Evolutionary conservation across 2,888 invertebrate genomes (phyloP), one percentile per base, ranked within the genome.

Genomic region (Eupeodes luniger): DNA sequence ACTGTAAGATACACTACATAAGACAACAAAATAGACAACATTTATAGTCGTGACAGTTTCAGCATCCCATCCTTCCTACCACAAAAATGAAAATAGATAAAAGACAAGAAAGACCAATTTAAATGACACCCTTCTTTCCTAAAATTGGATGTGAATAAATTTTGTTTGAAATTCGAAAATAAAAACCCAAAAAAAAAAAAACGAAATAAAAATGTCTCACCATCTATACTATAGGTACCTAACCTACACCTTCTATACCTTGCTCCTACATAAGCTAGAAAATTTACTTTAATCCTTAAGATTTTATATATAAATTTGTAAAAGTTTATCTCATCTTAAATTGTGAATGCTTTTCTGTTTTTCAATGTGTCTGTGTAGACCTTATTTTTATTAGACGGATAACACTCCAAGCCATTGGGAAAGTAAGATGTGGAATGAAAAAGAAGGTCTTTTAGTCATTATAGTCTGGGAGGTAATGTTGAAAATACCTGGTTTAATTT

Each of bases 271-370:
- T 19, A 66, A 62, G 40, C 61, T 47, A 47, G 44, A 47, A 16
- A 6, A 47, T 57, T 9, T 47, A 27, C 47, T 47, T 47, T 47
- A 66, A 44, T 27, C 47, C 40, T 27, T 27, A 66, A 66, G 47
- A 66, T 66, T 47, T 47, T 27, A 66, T 66, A 47, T 66, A 66
- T 49, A 66, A 66, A 66, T 66, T 66, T 66, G 66, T 66, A 47
- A 66, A 47, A 66, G 47, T 47, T 47, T 66, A 66, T 66, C 19
- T 66, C 66, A 49, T 66, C 27, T 66, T 27, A 66, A 9, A 66
- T 27, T 66, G 27, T 66, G 27, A 14, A 49, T 44, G 27, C 12
- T 47, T 19, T 10, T 27, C 64, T 53, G 3, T 5, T 4, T 16
- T 6, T 7, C 9, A 9, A 27, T 27, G 27, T 27, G 2, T 49